These are phyloP conservation scores for Dione juno DNA, from an alignment of 2,888 invertebrate species.

Conservation along the genomic window DNA sequence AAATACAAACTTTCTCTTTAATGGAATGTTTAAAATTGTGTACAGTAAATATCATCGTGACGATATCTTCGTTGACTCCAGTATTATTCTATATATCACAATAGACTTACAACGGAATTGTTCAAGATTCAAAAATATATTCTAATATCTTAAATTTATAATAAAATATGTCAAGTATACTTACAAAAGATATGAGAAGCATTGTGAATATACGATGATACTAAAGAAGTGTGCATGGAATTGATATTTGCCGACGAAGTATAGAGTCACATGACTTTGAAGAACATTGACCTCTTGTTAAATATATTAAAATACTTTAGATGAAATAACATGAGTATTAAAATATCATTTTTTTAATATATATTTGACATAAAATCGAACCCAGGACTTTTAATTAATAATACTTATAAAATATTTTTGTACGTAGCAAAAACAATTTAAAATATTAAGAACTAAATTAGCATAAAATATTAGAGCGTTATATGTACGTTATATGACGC, in stretches of 20 bases:
- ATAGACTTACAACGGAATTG: background rate
- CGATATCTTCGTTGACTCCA: too few species aligned
- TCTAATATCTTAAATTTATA: conserved; percentile 13
- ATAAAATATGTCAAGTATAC: conserved; percentile 11
- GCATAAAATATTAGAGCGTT: too few species aligned
- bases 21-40: too few species aligned
- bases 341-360: too few species aligned
- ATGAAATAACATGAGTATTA: background rate
- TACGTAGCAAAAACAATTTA: too few species aligned
- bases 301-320: background rate
- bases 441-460: too few species aligned
- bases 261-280: background rate
- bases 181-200: background rate
- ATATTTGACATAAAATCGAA: too few species aligned
- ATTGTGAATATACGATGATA: conserved; percentile 10
- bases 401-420: too few species aligned
- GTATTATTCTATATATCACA: background rate
- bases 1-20: too few species aligned
- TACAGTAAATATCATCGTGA: too few species aligned
- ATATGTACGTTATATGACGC: too few species aligned
- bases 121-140: background rate
- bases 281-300: background rate
- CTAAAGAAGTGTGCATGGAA: conserved; percentile 5
- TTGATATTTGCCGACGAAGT: conserved; percentile 3
- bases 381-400: too few species aligned